Conservation (phyloP, 2,888 invertebrate genomes). For the Uloborus plumipes region DNA sequence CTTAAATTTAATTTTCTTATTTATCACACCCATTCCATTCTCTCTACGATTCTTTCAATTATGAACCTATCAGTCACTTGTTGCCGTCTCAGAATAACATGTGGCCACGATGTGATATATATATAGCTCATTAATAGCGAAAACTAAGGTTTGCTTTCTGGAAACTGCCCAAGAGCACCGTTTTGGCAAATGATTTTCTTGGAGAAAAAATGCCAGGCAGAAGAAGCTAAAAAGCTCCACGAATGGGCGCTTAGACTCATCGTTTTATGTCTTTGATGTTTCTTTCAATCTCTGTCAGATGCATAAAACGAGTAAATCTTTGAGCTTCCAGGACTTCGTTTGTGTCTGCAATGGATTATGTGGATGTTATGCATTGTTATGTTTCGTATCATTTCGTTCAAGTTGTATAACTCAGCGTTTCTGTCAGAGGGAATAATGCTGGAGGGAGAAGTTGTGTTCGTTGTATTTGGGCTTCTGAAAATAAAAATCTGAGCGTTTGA, state of each 20-base stretch:
- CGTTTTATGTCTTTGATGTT: slow-evolving; percentile 18
- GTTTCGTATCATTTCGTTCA: too few relatives aligned
- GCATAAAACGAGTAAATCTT: slow-evolving; percentile 1
- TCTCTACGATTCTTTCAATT: slow-evolving; percentile 34
- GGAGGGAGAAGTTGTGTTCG: too few relatives aligned
- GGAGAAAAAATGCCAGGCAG: slow-evolving; percentile 20
- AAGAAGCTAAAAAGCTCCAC: slow-evolving; percentile 11
- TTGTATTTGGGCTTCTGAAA: too few relatives aligned
- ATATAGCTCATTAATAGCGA: slow-evolving; percentile 52
- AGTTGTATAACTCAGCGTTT: too few relatives aligned
- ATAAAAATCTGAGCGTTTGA: too few relatives aligned
- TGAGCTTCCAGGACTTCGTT: too few relatives aligned
- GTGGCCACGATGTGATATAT: slow-evolving; percentile 37
- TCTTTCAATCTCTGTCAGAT: slow-evolving; percentile 11
- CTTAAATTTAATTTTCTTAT: background rate
- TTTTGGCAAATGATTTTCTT: slow-evolving; percentile 25
- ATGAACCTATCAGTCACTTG: slow-evolving; percentile 39
- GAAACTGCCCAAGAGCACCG: slow-evolving; percentile 24
- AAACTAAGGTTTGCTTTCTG: slow-evolving; percentile 41
- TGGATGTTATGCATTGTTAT: too few relatives aligned
- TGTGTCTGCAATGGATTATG: too few relatives aligned
- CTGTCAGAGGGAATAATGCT: too few relatives aligned
- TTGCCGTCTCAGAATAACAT: slow-evolving; percentile 34
- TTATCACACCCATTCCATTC: slow-evolving; percentile 19
- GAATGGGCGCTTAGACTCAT: slow-evolving; percentile 19